Evolutionary conservation across 2,888 invertebrate genomes (phyloP).

Genomic region (Nemurella pictetii): DNA sequence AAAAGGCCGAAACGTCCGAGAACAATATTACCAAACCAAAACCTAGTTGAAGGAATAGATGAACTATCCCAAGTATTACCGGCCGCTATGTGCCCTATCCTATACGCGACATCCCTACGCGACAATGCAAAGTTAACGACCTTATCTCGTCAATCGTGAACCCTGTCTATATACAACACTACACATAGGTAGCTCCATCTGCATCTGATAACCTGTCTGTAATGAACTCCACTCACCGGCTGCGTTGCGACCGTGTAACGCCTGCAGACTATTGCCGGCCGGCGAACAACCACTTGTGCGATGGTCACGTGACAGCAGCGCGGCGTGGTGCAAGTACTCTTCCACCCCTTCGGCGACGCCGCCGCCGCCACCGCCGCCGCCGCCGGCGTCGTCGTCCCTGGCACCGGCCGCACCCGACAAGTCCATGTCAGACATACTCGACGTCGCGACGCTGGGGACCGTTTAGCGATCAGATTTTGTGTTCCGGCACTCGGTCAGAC

Average conservation of each 20-base stretch:
- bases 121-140: too few species aligned
- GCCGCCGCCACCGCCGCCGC: background rate
- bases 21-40: too few species aligned
- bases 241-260: background rate
- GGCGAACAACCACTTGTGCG: conserved; percentile 30
- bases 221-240: background rate
- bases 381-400: conserved; percentile 18
- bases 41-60: too few species aligned
- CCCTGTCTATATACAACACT: too few species aligned
- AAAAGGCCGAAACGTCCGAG: too few species aligned
- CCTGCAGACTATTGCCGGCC: background rate
- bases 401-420: conserved; percentile 1
- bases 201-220: too few species aligned
- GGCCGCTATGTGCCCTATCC: too few species aligned
- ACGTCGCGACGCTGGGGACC: background rate
- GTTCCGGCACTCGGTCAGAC: too few species aligned
- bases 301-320: conserved; percentile 5
- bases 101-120: too few species aligned
- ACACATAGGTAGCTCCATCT: too few species aligned
- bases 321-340: conserved; percentile 20
- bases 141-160: too few species aligned
- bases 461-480: background rate
- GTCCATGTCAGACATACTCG: conserved; percentile 25
- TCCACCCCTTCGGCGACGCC: conserved; percentile 8
- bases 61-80: too few species aligned